Evolutionary conservation across 2,888 invertebrate genomes (phyloP).

Genomic region (Aspidapion aeneum): DNA sequence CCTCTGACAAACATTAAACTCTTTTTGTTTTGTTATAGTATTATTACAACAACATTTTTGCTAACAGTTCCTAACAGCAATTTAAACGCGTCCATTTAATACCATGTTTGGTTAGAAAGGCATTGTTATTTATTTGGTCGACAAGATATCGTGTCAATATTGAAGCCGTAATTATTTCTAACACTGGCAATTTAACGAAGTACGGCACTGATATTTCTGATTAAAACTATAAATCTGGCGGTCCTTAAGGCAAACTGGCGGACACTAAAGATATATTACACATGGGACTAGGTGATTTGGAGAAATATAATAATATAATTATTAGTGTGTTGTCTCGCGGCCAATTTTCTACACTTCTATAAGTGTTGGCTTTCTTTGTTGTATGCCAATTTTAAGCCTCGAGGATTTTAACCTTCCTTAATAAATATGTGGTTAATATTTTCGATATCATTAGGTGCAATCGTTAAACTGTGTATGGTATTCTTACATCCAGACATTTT

Average conservation of each 20-base stretch:
- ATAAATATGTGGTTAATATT: not conserved
- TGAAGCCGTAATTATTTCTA: not conserved
- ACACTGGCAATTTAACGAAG: not conserved
- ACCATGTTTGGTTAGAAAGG: not conserved
- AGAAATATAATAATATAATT: constrained; percentile 11
- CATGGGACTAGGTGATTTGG: constrained; percentile 9
- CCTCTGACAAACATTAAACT: too few relatives aligned
- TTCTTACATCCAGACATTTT: not conserved
- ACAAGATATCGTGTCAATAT: not conserved
- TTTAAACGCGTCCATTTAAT: not conserved
- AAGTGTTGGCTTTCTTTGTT: not conserved
- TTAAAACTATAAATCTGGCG: not conserved
- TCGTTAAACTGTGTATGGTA: not conserved
- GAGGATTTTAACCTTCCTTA: not conserved
- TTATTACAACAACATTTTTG: too few relatives aligned
- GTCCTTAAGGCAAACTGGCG: not conserved
- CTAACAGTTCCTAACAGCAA: not conserved
- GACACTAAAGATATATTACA: constrained; percentile 11
- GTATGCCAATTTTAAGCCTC: not conserved
- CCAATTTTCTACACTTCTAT: constrained; percentile 19
- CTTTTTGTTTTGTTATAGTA: too few relatives aligned
- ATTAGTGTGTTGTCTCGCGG: constrained; percentile 8
- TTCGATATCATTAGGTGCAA: not conserved
- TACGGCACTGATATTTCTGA: not conserved
- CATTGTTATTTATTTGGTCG: not conserved